Evolutionary conservation across 2,797 vertebrate species (phyloP), one percentile per base, ranked within the genome.

Genomic region (Acrossocheilus fasciatus): DNA sequence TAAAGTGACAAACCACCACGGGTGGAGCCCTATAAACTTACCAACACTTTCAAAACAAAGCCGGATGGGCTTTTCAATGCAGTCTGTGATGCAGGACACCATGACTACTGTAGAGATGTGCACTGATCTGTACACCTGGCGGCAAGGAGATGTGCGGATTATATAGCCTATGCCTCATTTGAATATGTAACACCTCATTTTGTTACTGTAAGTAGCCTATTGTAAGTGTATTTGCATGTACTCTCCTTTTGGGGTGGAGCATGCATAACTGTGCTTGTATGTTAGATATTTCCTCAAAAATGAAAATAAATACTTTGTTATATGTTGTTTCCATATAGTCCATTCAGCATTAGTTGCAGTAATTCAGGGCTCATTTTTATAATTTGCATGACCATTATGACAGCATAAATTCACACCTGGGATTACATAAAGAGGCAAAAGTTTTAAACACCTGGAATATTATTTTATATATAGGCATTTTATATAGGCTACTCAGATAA

Each of bases 1-100:
- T 8, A 82, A 7, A 2, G 92, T 70, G 2, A 96, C 45, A 87
- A 96, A 96, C 93, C 92, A 95, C 94, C 94, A 95, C 6, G 95
- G 95, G 86, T 95, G 90, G 26, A 83, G 89, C 23, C 94, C 95
- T 18, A 96, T 88, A 23, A 94, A 93, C 68, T 72, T 82, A 0
- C 95, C 96, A n/a, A 95, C 7, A 79, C n/a, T 90, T 77, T 90
- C 73, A 62, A 96, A 95, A 77, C 89, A 91, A 15, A 78, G 23
- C 6, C 91, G 89, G 0, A 95, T 57, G 8, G 84, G 92, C 88
- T 86, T 94, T 69, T 95, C 95, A 1, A 95, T 74, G 87, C 93
- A 96, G 62, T 94, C 88, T 17, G 91, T 92, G 54, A 41, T 86
- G 62, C 89, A 92, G 70, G 72, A 87, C 57, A 66, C 87, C 94